These are phyloP conservation scores for Vanessa cardui DNA, from an alignment of 2,888 invertebrate genomes.

Conservation along the genomic window DNA sequence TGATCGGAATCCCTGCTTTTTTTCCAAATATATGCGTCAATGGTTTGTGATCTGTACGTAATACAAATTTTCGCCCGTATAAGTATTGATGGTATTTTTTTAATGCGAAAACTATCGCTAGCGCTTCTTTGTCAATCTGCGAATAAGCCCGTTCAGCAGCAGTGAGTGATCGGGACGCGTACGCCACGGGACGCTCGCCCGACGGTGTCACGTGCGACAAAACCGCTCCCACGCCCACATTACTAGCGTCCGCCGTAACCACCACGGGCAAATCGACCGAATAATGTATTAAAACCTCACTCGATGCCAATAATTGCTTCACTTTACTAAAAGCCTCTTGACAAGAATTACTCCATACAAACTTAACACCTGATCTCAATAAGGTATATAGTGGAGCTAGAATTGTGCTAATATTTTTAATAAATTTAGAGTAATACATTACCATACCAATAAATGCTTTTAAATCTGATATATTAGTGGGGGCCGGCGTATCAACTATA, in stretches of 20 bases:
- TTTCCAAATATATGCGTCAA: conserved; percentile 19
- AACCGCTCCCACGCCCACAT: conserved; percentile 32
- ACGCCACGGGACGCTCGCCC: neutral
- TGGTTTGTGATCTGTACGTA: conserved; percentile 37
- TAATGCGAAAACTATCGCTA: conserved; percentile 34
- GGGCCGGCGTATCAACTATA: conserved; percentile 24
- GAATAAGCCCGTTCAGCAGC: conserved; percentile 19
- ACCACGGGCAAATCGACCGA: neutral
- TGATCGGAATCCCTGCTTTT: conserved; percentile 26
- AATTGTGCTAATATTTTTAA: conserved; percentile 37
- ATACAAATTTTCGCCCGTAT: conserved; percentile 33
- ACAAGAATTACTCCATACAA: neutral
- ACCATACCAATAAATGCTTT: conserved; percentile 39
- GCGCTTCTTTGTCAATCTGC: conserved; percentile 38
- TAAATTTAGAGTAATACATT: conserved; percentile 56
- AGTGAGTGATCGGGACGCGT: neutral
- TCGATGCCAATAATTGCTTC: neutral
- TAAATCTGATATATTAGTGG: conserved; percentile 21
- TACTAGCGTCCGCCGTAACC: conserved; percentile 29
- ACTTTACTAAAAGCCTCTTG: neutral
- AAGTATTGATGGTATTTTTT: conserved; percentile 34
- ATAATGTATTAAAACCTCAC: conserved; percentile 21
- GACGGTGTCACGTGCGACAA: conserved; percentile 24
- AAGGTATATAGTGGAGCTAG: conserved; percentile 22
- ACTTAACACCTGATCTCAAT: conserved; percentile 9